Base-by-base conservation (phyloP, 2,888 invertebrate species). In the Linyphia triangularis region DNA sequence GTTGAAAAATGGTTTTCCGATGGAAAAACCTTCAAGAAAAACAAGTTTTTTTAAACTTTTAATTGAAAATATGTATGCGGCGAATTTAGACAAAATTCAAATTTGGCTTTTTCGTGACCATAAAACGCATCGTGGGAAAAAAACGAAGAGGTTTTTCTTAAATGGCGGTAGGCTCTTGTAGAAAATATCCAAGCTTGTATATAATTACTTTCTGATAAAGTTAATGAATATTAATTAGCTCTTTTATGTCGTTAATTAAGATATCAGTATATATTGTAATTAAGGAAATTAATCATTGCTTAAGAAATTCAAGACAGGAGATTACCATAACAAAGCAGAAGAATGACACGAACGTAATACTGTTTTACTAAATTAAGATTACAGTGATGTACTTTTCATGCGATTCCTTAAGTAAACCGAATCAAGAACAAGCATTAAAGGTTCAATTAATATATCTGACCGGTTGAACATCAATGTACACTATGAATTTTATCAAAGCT, bases 1-100 rank as follows among this genome's bases (percentile, higher is more conserved):
- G 67, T 65, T 86, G 86, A 86, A 75, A 51, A 86, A 86, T 86
- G 86, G 86, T 86, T 86, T 86, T 81, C 22, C 75, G 73, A 86
- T 75, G 67, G 26, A 57, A 57, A 33, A 43, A n/a, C 19, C 28
- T 22, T n/a, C 22, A 24, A 61, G 13, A 67, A 51, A 37, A 30
- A 51, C n/a, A 7, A 43, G 65, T 73, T 57, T 73, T 79, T 78
- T 28, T 65, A n/a, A 79, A 79, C 65, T 67, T 67, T 67, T 79
- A 51, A 67, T 67, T 79, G 43, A 28, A 79, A 79, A 79, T 63
- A 65, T 43, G 16, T 37, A 43, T 22, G 24, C 10, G 24, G 24
- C 40, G 19, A 24, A 9, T 10, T 1, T 30, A 59, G 40, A 69
- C 33, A 37, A 69, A 37, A 63, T 13, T n/a, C 7, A 59, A 7